These are phyloP conservation scores for Rhinoderma darwinii DNA, from an alignment of 2,113 vertebrate genomes.

Conservation along the genomic window DNA sequence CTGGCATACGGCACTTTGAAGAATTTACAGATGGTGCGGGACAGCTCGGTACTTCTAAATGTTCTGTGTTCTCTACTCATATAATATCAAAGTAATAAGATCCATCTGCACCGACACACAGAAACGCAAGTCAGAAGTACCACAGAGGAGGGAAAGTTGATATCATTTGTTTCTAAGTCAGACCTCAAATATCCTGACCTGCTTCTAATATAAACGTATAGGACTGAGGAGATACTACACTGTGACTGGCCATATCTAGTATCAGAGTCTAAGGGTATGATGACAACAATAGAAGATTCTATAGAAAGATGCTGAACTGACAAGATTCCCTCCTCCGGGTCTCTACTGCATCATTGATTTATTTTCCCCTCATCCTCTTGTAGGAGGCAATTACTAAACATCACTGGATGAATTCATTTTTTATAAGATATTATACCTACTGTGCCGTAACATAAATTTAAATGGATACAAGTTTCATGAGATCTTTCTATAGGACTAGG, in stretches of 20 bases:
- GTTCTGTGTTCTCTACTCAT: not conserved
- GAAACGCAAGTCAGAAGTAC: not conserved
- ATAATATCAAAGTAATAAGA: not conserved
- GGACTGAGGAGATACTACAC: conserved; percentile 35
- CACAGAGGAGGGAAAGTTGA: conserved; percentile 4
- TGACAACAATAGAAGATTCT: conserved; percentile 47
- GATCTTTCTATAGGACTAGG: not conserved
- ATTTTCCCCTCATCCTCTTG: conserved; percentile 1
- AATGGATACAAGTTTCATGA: not conserved
- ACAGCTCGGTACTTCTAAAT: too few relatives aligned
- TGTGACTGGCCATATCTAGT: conserved; percentile 19
- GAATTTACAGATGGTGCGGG: not conserved
- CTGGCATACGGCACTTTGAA: not conserved
- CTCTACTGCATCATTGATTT: conserved; percentile 49
- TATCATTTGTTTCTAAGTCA: conserved; percentile 19
- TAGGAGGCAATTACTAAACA: conserved; percentile 53
- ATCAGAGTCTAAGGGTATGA: conserved; percentile 50
- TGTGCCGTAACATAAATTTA: not conserved
- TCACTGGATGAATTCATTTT: not conserved
- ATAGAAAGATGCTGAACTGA: conserved; percentile 51
- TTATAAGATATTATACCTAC: not conserved
- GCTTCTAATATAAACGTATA: conserved; percentile 7
- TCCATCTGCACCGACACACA: not conserved
- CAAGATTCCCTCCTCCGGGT: conserved; percentile 40
- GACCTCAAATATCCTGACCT: conserved; percentile 28